Percentiles rank a stretch among this genome's conserved stretches.
Conservation (phyloP, 2,888 invertebrate genomes). For the Xiphydria camelus region DNA sequence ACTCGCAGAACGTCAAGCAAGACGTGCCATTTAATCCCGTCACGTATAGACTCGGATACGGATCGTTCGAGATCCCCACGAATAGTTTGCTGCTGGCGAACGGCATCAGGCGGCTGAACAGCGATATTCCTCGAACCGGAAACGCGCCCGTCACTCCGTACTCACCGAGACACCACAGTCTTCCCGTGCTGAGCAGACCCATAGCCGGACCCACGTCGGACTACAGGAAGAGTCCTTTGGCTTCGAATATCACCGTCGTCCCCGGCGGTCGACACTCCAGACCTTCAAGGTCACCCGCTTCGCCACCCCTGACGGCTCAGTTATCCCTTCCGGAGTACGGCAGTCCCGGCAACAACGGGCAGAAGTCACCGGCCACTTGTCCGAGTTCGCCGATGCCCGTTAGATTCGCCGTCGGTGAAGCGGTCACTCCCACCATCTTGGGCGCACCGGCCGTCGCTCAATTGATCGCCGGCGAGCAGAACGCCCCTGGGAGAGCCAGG, state of each 20-base stretch:
- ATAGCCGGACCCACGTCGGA: constrained; percentile 9
- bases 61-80: constrained; percentile 25
- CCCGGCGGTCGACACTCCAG: constrained; percentile 2
- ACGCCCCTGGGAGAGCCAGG: constrained; percentile 56
- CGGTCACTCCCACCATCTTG: constrained; percentile 60
- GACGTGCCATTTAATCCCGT: constrained; percentile 75
- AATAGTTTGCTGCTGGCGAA: constrained; percentile 21
- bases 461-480: constrained; percentile 29
- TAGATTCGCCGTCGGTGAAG: constrained; percentile 72
- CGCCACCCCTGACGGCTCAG: constrained; percentile 10
- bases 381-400: constrained; percentile 59
- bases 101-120: constrained; percentile 49
- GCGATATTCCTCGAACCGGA: constrained; percentile 48
- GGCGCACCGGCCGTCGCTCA: constrained; percentile 40
- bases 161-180: constrained; percentile 70
- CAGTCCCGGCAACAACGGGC: constrained; percentile 15
- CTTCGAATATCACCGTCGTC: background rate
- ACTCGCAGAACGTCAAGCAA: constrained; percentile 76
- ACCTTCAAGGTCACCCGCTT: constrained; percentile 4
- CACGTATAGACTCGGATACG: constrained; percentile 51
- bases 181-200: constrained; percentile 60
- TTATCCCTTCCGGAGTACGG: constrained; percentile 14
- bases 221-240: constrained; percentile 16
- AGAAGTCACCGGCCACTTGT: constrained; percentile 45
- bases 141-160: constrained; percentile 58